Percentiles rank a stretch among this genome's conserved stretches.
phyloP scores from a whole-genome alignment of 2,797 vertebrate genomes.

The Hydrophis major region DNA sequence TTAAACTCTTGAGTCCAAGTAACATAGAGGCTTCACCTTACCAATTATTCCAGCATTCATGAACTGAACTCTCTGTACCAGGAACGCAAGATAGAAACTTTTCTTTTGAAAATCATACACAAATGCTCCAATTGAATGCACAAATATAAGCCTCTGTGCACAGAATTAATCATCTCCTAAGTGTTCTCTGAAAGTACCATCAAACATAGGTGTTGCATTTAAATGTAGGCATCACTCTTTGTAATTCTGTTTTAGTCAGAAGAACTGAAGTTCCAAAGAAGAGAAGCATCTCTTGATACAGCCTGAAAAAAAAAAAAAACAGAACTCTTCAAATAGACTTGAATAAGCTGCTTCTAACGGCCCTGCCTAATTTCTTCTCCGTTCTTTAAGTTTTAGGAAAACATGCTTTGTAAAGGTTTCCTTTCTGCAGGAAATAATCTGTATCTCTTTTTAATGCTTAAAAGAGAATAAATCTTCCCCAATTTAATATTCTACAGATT shows the following conservation, averaged over 20 bases:
- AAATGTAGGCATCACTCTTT: background rate
- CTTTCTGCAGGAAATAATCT: conserved; percentile 7
- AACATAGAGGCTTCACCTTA: background rate
- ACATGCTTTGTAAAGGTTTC: conserved; percentile 20
- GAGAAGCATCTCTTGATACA: background rate
- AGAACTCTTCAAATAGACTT: conserved; percentile 17
- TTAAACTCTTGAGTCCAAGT: background rate
- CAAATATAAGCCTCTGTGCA: background rate
- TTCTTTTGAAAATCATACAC: background rate
- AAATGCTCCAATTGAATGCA: background rate
- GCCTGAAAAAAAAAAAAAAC: conserved; percentile 1
- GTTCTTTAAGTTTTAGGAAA: conserved; percentile 16
- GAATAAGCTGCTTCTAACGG: background rate
- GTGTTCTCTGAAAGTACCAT: background rate
- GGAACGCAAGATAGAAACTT: background rate
- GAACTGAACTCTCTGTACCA: background rate
- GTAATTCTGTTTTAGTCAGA: conserved; percentile 1
- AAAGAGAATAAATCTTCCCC: background rate
- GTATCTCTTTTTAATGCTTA: conserved; percentile 4
- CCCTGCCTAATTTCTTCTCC: background rate
- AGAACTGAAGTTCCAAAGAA: conserved; percentile 12
- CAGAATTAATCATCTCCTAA: background rate
- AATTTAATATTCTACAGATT: background rate
- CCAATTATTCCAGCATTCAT: background rate
- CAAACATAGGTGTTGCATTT: background rate